Evolutionary conservation across 2,113 vertebrate species (phyloP).

Genomic region (Ictidomys tridecemlineatus): DNA sequence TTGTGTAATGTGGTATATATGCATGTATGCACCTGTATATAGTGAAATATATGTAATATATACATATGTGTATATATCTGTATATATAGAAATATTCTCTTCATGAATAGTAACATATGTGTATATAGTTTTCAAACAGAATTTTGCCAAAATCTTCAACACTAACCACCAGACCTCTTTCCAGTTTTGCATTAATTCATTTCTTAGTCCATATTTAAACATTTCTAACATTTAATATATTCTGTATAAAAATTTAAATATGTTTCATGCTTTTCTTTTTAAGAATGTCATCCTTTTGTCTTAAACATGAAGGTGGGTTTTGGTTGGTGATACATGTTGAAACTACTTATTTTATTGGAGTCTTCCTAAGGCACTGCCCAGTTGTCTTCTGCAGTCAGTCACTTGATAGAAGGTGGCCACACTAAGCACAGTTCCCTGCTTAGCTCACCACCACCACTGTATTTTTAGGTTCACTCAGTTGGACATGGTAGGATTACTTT

Average conservation of each 20-base stretch:
- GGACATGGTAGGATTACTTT: not conserved
- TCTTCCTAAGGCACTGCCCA: not conserved
- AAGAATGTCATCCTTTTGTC: not conserved
- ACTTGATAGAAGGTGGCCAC: not conserved
- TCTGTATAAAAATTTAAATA: not conserved
- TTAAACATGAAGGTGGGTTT: not conserved
- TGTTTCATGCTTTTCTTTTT: not conserved
- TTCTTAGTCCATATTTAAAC: not conserved
- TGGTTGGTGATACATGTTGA: not conserved
- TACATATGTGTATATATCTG: not conserved
- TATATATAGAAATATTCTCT: not conserved
- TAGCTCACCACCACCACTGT: not conserved
- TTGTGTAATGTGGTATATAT: not conserved
- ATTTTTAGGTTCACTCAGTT: not conserved
- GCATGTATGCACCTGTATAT: not conserved
- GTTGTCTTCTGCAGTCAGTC: not conserved
- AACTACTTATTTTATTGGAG: not conserved
- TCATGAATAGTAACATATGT: not conserved
- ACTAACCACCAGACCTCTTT: not conserved
- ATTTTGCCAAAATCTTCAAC: too few relatives aligned
- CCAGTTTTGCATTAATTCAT: not conserved
- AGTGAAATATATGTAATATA: not conserved
- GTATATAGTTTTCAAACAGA: not conserved
- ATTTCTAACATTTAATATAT: not conserved
- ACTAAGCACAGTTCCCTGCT: not conserved